Percentiles rank a stretch among this genome's conserved stretches.
Evolutionary conservation across 1,140 invertebrate genomes (phyloP).

Genomic region (Drosophila bipectinata): DNA sequence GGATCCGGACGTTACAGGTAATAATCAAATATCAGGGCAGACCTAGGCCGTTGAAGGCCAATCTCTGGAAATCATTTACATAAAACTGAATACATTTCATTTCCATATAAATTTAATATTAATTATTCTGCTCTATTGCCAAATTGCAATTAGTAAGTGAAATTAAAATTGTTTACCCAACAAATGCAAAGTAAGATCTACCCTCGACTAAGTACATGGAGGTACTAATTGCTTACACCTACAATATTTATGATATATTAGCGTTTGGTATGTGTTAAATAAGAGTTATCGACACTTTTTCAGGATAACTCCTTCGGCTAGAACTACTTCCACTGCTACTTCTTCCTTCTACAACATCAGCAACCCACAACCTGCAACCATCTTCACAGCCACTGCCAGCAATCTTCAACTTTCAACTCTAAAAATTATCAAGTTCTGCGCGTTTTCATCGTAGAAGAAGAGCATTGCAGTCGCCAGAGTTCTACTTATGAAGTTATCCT

Average conservation of each 20-base stretch:
- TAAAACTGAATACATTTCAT: neutral
- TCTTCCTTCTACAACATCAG: slow-evolving; percentile 64
- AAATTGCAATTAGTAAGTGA: neutral
- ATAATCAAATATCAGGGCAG: neutral
- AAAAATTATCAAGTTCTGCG: slow-evolving; percentile 48
- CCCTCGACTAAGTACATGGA: slow-evolving; percentile 1
- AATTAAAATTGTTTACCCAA: neutral
- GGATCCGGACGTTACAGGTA: slow-evolving; percentile 38
- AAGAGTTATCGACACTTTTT: slow-evolving; percentile 64
- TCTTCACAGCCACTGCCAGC: slow-evolving; percentile 65
- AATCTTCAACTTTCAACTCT: slow-evolving; percentile 61
- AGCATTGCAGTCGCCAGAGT: slow-evolving; percentile 45
- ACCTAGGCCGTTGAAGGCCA: too few relatives aligned
- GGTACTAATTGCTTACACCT: slow-evolving; percentile 15
- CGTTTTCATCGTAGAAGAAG: slow-evolving; percentile 34
- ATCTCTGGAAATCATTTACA: neutral
- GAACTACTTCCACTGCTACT: slow-evolving; percentile 66
- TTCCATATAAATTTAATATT: neutral
- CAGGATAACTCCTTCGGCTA: slow-evolving; percentile 62
- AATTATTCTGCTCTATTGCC: neutral
- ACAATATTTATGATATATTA: slow-evolving; percentile 16
- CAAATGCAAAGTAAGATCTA: neutral
- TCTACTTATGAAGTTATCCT: slow-evolving; percentile 44
- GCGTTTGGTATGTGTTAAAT: slow-evolving; percentile 53
- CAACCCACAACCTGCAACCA: slow-evolving; percentile 62